These are phyloP conservation scores for Poeciliopsis gracilis DNA, from an alignment of 2,797 vertebrate species.

Conservation along the genomic window DNA sequence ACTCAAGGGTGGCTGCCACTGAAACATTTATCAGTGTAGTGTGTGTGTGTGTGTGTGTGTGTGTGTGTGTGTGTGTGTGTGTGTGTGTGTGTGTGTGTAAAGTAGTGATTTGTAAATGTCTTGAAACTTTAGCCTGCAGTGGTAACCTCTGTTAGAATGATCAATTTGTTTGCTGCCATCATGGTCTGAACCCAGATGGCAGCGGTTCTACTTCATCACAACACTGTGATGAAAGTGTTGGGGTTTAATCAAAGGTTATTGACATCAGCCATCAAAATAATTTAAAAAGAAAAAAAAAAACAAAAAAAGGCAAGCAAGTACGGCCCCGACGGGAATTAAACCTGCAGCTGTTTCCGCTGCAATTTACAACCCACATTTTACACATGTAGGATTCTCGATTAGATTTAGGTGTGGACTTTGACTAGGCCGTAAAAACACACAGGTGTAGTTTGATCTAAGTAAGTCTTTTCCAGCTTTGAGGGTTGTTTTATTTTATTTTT, in stretches of 20 bases:
- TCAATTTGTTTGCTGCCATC: not conserved
- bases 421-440: not conserved
- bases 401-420: not conserved
- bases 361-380: not conserved
- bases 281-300: not conserved
- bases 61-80: no score
- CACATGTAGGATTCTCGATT: not conserved
- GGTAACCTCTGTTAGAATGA: not conserved
- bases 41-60: not conserved
- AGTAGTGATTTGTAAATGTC: not conserved
- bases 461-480: not conserved
- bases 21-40: not conserved
- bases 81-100: not conserved
- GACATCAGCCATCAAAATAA: not conserved
- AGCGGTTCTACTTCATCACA: slow-evolving; percentile 6
- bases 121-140: not conserved
- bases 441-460: not conserved
- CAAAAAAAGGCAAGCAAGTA: not conserved
- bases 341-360: slow-evolving; percentile 11
- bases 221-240: not conserved
- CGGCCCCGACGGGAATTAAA: not conserved
- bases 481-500: no score
- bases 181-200: not conserved
- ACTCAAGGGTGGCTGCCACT: not conserved
- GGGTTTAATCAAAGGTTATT: slow-evolving; percentile 8